A percentile compares a stretch with the other conserved stretches of the same genome.
These are phyloP conservation scores for Rhinoderma darwinii DNA, from an alignment of 2,113 vertebrate species.

Conservation along the genomic window DNA sequence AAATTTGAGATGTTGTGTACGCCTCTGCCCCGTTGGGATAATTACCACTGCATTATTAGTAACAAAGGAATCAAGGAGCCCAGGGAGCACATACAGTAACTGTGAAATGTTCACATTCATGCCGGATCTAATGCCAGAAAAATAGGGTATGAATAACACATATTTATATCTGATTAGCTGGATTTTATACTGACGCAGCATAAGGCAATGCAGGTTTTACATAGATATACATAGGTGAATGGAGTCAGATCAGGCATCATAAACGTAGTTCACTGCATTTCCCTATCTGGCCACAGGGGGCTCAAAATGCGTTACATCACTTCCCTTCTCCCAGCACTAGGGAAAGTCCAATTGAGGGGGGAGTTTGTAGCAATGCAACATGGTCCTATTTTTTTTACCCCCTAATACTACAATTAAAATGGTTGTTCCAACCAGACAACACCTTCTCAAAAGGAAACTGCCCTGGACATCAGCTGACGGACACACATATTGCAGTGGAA, in stretches of 20 bases:
- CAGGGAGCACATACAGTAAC: neutral
- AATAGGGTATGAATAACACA: slow-evolving; percentile 7
- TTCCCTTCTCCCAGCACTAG: neutral
- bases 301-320: too few relatives aligned
- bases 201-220: neutral
- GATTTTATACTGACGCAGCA: neutral
- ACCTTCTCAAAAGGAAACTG: too few relatives aligned
- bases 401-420: too few relatives aligned
- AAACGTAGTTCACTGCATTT: neutral
- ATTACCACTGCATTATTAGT: neutral
- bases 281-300: neutral
- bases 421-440: too few relatives aligned
- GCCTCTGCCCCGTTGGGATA: slow-evolving; percentile 2
- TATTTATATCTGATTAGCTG: neutral
- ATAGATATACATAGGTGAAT: neutral
- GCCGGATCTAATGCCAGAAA: neutral
- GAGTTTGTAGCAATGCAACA: neutral
- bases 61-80: neutral
- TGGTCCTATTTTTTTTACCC: neutral
- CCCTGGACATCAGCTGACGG: too few relatives aligned
- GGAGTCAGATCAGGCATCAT: neutral
- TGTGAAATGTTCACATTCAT: neutral
- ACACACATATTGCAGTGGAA: too few relatives aligned
- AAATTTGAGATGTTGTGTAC: neutral
- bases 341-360: neutral